Base-by-base conservation (phyloP, 37 sponge, comb jelly and placozoan species). In the Tethya wilhelma region DNA sequence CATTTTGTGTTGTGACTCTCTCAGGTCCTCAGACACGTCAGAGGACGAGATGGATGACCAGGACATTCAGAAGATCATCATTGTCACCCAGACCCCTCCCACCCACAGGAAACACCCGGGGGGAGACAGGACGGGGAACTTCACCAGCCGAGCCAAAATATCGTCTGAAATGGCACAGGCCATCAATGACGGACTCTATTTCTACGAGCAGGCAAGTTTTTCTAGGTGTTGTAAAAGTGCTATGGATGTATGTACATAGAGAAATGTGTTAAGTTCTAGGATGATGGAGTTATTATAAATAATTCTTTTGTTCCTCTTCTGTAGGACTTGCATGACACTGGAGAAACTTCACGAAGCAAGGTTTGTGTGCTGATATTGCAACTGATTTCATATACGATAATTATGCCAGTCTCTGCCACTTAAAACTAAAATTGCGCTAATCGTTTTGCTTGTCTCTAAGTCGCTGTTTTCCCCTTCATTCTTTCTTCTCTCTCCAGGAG, bases 131-230 rank as follows among this genome's bases (percentile, higher is more conserved):
- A 93, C 90, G 3, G 85, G 84, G 2, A 84, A 56, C 36, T 71
- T 66, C 68, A 69, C 37, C 1, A 42, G 82, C 26, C 72, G 90
- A 1, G 41, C 76, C 37, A 91, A 94, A 36, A 56, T 97, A 73
- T 89, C 93, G 0, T 38, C 76, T 26, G 90, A 97, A 4, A 69
- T 92, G 4, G 95, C 95, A 31, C 79, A 96, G 40, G 75, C 95
- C 64, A 99, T 99, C 64, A 96, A 96, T 60, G 97, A 96, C 69
- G 99, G 99, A 1, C 68, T 99, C 44, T 99, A 86, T 68, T 90
- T 84, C 40, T 99, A 94, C 58, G 99, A 99, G 45, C 85, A 88
- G 60, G 75, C 59, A 5, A 12, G 75, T 36, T 6, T 25, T 17
- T 26, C 6, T 60, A n/a, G n/a, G n/a, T n/a, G n/a, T 23, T 6